A percentile compares a stretch with the other conserved stretches of the same genome.
Conservation (phyloP, 2,113 vertebrate genomes). For the Hyaena hyaena region DNA sequence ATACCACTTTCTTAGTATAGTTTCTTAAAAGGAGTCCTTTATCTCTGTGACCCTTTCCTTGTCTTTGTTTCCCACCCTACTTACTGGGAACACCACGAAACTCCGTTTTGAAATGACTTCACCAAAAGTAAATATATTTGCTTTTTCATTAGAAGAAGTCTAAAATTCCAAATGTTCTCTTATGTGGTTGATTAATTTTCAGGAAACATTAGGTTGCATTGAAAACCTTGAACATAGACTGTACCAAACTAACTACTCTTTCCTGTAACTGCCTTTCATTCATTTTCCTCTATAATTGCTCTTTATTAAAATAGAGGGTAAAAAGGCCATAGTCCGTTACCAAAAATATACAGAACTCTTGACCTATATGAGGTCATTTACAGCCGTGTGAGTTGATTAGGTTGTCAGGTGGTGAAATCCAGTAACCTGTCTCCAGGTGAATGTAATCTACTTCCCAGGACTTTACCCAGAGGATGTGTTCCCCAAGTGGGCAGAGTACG, state of each 20-base stretch:
- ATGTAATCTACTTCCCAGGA: neutral
- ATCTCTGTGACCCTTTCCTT: constrained; percentile 49
- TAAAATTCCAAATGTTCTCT: constrained; percentile 21
- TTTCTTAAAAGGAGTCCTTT: constrained; percentile 15
- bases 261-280: constrained; percentile 50
- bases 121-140: constrained; percentile 18
- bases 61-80: constrained; percentile 17
- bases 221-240: constrained; percentile 46
- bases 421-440: neutral
- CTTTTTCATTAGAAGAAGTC: constrained; percentile 47
- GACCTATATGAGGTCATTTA: neutral
- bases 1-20: constrained; percentile 56
- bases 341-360: constrained; percentile 58
- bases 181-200: constrained; percentile 49
- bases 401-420: constrained; percentile 19
- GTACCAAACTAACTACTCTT: constrained; percentile 49
- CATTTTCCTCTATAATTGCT: constrained; percentile 44
- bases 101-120: constrained; percentile 15
- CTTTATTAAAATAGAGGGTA: constrained; percentile 65
- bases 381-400: neutral
- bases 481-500: constrained; percentile 11
- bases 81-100: constrained; percentile 40
- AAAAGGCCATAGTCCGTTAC: constrained; percentile 67
- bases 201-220: constrained; percentile 40
- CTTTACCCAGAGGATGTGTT: neutral